Percentiles rank a stretch among this genome's conserved stretches.
Evolutionary conservation across 1,140 invertebrate genomes (phyloP).

Genomic region (Phenacoccus solenopsis): DNA sequence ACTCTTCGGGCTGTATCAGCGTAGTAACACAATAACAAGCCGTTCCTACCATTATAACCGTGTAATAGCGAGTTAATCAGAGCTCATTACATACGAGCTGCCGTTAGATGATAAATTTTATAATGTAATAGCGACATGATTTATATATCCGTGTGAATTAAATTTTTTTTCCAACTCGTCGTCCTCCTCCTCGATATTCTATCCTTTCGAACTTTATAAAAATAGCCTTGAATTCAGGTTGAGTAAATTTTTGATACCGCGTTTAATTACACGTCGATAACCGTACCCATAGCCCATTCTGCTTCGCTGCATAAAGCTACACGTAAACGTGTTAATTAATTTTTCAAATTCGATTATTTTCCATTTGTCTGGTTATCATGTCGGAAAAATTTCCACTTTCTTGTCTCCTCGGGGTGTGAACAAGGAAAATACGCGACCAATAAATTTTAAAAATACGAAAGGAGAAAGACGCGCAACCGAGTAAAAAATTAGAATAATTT

Average conservation of each 20-base stretch:
- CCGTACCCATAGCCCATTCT: no score
- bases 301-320: no score
- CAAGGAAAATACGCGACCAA: neutral
- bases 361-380: neutral
- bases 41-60: no score
- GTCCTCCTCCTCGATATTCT: no score
- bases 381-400: neutral
- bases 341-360: neutral
- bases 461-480: neutral
- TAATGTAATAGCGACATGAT: constrained; percentile 1
- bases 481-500: no score
- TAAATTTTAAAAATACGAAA: neutral
- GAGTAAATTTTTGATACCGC: neutral
- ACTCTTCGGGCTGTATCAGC: neutral
- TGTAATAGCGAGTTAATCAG: neutral
- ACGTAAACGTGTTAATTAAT: neutral
- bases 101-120: neutral
- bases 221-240: no score
- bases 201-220: no score
- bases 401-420: neutral
- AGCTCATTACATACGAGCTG: constrained; percentile 1
- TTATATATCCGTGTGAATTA: neutral
- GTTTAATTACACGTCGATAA: neutral
- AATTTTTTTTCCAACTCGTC: neutral
- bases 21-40: neutral